These are phyloP conservation scores for Linnaemya tessellans DNA, from an alignment of 2,888 invertebrate genomes.

Conservation along the genomic window DNA sequence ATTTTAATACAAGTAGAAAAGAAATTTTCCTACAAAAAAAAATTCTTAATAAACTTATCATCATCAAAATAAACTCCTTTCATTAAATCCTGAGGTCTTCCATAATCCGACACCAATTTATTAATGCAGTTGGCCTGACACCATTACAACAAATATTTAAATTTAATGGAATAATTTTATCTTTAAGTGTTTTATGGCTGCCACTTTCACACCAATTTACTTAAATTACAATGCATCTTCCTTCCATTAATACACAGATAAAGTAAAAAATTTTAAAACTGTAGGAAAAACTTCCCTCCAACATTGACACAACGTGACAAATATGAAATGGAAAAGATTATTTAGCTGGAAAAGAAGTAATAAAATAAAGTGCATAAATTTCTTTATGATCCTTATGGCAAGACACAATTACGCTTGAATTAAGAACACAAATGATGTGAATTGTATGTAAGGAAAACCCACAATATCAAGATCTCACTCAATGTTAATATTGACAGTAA, in stretches of 20 bases:
- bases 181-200: slow-evolving; percentile 52
- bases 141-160: neutral
- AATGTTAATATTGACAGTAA: slow-evolving; percentile 48
- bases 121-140: neutral
- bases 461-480: slow-evolving; percentile 35
- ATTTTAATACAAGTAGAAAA: neutral
- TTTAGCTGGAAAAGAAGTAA: slow-evolving; percentile 7
- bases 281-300: slow-evolving; percentile 32
- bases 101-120: slow-evolving; percentile 27
- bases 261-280: slow-evolving; percentile 16
- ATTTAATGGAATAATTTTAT: slow-evolving; percentile 37
- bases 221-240: slow-evolving; percentile 4
- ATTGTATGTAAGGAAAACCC: slow-evolving; percentile 33
- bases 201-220: slow-evolving; percentile 41
- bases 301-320: slow-evolving; percentile 69
- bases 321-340: slow-evolving; percentile 62
- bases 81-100: neutral
- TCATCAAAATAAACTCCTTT: slow-evolving; percentile 6
- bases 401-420: slow-evolving; percentile 27
- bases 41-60: neutral
- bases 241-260: slow-evolving; percentile 12
- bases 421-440: slow-evolving; percentile 24
- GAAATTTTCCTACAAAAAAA: neutral
- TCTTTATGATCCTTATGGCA: slow-evolving; percentile 46
- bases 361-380: slow-evolving; percentile 42